Evolutionary conservation across 2,888 invertebrate genomes (phyloP).

Genomic region (Glaucopsyche alexis): DNA sequence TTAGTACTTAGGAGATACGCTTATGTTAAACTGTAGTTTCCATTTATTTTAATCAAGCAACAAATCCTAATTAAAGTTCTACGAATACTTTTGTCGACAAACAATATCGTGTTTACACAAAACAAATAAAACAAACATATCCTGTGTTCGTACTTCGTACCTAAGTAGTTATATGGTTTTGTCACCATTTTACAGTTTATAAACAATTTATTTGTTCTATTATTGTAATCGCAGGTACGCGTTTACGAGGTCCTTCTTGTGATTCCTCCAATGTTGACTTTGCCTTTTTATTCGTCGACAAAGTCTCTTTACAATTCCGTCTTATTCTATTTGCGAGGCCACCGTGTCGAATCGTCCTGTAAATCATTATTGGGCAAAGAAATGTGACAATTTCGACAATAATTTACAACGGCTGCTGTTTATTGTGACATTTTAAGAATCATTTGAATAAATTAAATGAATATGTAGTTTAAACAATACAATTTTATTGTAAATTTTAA

Average conservation of each 20-base stretch:
- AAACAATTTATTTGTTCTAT: constrained; percentile 1
- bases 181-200: constrained; percentile 21
- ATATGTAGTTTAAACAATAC: background rate
- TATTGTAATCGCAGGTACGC: constrained; percentile 19
- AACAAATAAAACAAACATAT: constrained; percentile 20
- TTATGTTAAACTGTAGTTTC: background rate
- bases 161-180: background rate
- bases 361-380: constrained; percentile 27
- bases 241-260: constrained; percentile 21
- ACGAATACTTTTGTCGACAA: background rate
- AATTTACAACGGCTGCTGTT: constrained; percentile 27
- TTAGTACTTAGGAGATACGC: background rate
- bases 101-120: constrained; percentile 15
- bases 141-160: background rate
- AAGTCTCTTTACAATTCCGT: constrained; percentile 2
- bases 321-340: constrained; percentile 25
- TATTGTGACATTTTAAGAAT: constrained; percentile 21
- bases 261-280: constrained; percentile 1
- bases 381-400: constrained; percentile 22
- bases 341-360: constrained; percentile 24
- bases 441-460: constrained; percentile 7
- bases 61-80: background rate
- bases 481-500: background rate
- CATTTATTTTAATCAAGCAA: background rate
- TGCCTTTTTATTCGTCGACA: constrained; percentile 9